Percentiles rank a stretch among this genome's conserved stretches.
These are phyloP conservation scores for Pilophorus perplexus DNA, from an alignment of 2,888 invertebrate genomes.

Conservation along the genomic window DNA sequence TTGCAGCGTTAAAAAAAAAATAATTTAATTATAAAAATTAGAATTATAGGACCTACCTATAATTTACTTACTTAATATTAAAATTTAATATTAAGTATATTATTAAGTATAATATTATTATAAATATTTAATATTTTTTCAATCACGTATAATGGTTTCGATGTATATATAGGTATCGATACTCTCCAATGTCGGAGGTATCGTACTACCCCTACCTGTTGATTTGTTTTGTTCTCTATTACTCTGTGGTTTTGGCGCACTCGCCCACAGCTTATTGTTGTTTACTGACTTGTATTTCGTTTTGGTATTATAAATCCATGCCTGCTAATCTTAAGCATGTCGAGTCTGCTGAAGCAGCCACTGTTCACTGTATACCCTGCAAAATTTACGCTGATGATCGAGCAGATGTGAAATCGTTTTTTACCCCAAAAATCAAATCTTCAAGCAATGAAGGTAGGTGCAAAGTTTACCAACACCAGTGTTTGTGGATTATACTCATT, in stretches of 20 bases:
- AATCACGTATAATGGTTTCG: too few species aligned
- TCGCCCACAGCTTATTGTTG: neutral
- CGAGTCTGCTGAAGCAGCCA: constrained; percentile 40
- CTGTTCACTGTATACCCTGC: constrained; percentile 69
- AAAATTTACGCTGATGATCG: constrained; percentile 66
- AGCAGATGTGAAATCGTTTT: constrained; percentile 67
- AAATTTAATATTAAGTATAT: too few species aligned
- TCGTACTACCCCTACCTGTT: neutral
- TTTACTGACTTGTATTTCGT: neutral
- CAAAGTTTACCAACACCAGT: neutral
- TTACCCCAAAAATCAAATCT: constrained; percentile 54
- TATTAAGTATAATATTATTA: too few species aligned
- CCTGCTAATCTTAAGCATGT: neutral
- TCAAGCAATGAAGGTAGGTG: neutral
- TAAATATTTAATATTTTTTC: too few species aligned
- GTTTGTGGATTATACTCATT: neutral
- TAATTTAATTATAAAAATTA: too few species aligned
- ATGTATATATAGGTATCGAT: too few species aligned
- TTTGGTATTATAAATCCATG: neutral
- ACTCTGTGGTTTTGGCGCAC: neutral
- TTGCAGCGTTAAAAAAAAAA: too few species aligned
- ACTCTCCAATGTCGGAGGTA: too few species aligned
- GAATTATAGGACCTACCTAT: too few species aligned
- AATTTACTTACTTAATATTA: too few species aligned
- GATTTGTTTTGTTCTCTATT: neutral